Percentiles rank a stretch among this genome's conserved stretches.
phyloP scores from a whole-genome alignment of 2,888 invertebrate genomes.

The Celastrina argiolus region DNA sequence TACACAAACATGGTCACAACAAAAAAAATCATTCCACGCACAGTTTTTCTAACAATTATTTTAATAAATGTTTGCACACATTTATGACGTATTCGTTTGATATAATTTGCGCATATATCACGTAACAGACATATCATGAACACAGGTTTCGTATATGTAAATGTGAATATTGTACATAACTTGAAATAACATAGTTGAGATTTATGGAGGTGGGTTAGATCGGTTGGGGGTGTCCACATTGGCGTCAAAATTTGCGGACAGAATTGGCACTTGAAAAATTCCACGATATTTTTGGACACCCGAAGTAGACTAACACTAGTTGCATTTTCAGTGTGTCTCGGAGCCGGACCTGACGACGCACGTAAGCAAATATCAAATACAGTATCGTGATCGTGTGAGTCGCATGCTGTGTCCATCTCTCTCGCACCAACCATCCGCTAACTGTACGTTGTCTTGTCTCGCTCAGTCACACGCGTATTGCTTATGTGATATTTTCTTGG shows the following conservation, averaged over 20 bases:
- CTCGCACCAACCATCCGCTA: conserved; percentile 54
- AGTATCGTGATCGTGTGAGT: conserved; percentile 66
- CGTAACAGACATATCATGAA: conserved; percentile 22
- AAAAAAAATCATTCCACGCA: conserved; percentile 23
- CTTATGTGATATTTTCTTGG: conserved; percentile 30
- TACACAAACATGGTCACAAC: not conserved
- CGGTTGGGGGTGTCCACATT: conserved; percentile 47
- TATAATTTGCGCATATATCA: conserved; percentile 28
- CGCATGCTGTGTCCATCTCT: conserved; percentile 66
- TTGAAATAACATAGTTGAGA: conserved; percentile 26
- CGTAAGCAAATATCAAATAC: conserved; percentile 68
- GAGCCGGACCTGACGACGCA: conserved; percentile 71
- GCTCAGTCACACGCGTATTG: conserved; percentile 41
- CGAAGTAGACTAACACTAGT: conserved; percentile 66
- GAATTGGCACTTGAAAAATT: conserved; percentile 32
- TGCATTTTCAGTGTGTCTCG: conserved; percentile 74
- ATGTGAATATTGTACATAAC: conserved; percentile 43
- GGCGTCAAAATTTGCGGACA: conserved; percentile 35
- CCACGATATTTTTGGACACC: conserved; percentile 44
- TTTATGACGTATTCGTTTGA: conserved; percentile 26
- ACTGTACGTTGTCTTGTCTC: conserved; percentile 54
- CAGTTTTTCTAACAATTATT: conserved; percentile 23
- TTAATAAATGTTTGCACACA: conserved; percentile 28
- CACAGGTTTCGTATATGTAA: conserved; percentile 23
- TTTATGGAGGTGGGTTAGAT: conserved; percentile 36